These are phyloP conservation scores for Himalopsyche tibetana DNA, from an alignment of 2,888 invertebrate species.

Conservation along the genomic window DNA sequence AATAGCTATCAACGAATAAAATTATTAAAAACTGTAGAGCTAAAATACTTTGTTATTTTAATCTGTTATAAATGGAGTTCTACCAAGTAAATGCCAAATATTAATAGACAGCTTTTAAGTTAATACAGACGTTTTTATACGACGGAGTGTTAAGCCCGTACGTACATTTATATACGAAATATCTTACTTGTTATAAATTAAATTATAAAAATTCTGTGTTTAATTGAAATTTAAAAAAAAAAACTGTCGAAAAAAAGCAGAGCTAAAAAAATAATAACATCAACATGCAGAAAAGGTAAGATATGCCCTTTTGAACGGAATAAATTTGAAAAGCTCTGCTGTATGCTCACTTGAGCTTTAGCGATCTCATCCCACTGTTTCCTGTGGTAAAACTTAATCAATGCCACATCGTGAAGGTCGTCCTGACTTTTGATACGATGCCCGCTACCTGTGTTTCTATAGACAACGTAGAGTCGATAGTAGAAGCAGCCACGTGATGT, in stretches of 20 bases:
- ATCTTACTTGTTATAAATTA: too few species aligned
- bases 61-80: too few species aligned
- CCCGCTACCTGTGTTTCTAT: conserved; percentile 23
- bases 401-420: conserved; percentile 46
- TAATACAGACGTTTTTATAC: too few species aligned
- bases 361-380: conserved; percentile 18
- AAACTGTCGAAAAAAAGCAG: background rate
- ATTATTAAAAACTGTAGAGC: too few species aligned
- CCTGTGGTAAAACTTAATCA: conserved; percentile 44
- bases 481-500: conserved; percentile 48
- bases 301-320: background rate
- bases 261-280: background rate
- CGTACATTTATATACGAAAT: too few species aligned
- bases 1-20: too few species aligned
- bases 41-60: too few species aligned
- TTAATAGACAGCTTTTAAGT: too few species aligned
- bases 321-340: background rate
- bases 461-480: conserved; percentile 48
- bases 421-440: conserved; percentile 36
- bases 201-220: too few species aligned
- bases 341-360: conserved; percentile 31
- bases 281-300: background rate
- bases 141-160: too few species aligned
- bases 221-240: too few species aligned
- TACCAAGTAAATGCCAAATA: too few species aligned